Evolutionary conservation across 2,888 invertebrate genomes (phyloP).

Genomic region (Tinea semifulvella): DNA sequence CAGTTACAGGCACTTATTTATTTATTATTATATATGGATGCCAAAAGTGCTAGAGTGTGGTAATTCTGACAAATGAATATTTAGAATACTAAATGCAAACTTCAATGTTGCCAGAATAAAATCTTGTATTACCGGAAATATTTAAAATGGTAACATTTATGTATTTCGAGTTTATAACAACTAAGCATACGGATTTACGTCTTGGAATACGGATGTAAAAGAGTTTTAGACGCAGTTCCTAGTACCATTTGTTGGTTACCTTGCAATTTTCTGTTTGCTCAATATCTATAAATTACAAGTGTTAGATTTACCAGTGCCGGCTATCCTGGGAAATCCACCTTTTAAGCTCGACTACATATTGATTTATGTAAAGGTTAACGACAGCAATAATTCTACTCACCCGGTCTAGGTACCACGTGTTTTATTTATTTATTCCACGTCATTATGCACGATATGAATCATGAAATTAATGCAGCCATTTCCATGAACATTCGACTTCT

Average conservation of each 20-base stretch:
- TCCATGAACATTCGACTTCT: constrained; percentile 1
- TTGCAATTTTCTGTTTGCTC: constrained; percentile 10
- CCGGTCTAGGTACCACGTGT: constrained; percentile 6
- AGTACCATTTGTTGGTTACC: constrained; percentile 1
- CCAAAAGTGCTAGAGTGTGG: no score
- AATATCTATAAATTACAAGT: constrained; percentile 6
- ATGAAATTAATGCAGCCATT: constrained; percentile 8
- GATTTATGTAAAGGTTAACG: constrained; percentile 26
- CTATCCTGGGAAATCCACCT: constrained; percentile 32
- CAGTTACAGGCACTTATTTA: no score
- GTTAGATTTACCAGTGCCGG: constrained; percentile 6
- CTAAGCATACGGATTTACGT: no score
- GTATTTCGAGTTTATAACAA: no score
- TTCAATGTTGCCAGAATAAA: no score
- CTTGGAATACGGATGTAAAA: no score
- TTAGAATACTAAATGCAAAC: no score
- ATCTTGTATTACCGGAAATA: no score
- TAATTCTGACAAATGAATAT: no score
- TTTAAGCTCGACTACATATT: constrained; percentile 31
- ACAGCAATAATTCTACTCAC: constrained; percentile 11
- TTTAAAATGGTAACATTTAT: no score
- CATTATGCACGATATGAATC: constrained; percentile 8
- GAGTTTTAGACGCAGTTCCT: constrained; percentile 3
- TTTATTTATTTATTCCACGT: constrained; percentile 10
- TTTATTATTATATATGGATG: no score